Evolutionary conservation across 53 echinoderm and acorn worm species (phyloP), one percentile per base, ranked within the genome.

Genomic region (Temnopleurus reevesii): DNA sequence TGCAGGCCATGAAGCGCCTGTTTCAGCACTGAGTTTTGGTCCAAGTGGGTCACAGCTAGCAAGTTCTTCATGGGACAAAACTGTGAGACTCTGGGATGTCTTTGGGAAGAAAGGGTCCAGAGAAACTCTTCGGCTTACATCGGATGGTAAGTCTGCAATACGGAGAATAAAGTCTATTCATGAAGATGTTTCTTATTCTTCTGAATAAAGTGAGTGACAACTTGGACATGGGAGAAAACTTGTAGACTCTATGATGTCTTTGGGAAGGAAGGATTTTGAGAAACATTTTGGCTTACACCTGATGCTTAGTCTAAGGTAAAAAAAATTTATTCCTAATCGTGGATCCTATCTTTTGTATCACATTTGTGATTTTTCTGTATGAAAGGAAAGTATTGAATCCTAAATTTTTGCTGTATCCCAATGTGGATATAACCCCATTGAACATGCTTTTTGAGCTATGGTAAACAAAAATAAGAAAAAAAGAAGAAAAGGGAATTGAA

Each of bases 11-110:
- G 96, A 96, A 58, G 99, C 96, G 4, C 99, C 99, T n/a, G 89
- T 98, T 21, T 90, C 94, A 0, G 88, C 92, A 53, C 89, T 98
- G 18, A 93, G 94, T 44, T 98, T 98, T 81, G 92, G 94, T 81
- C 96, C 96, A 46, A 89, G 92, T 30, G 94, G 92, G n/a, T 94
- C 96, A 49, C 90, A 94, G 41, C 89, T 98, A 84, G 99, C 99
- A 26, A 98, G 96, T 89, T 93, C 94, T 79, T 98, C 96, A 31
- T 98, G 99, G 99, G 99, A 98, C 58, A 96, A 96, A 59, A 94
- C 99, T 23, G 86, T 96, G 26, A 93, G 96, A 89, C 89, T 98
- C 21, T 98, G 99, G 99, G 96, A 98, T 55, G 91, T 98, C 49
- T 98, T 96, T 89, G 92, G 92, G 49, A 77, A 89, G 71, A 96